These are phyloP conservation scores for Hydropotes inermis DNA, from an alignment of 2,113 vertebrate species.

Conservation along the genomic window DNA sequence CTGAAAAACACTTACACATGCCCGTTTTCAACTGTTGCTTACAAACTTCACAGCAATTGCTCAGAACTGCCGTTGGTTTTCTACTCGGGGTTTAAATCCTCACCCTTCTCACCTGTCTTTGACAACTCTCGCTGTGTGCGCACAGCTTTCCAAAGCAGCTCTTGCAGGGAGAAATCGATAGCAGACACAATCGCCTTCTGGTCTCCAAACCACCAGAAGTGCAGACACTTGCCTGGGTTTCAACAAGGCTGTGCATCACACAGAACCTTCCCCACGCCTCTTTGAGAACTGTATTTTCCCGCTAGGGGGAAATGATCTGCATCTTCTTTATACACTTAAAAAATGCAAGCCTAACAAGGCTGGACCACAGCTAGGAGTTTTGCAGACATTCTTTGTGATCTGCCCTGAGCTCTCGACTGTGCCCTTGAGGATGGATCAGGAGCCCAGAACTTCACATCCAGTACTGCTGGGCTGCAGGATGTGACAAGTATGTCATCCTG, in stretches of 20 bases:
- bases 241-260: too few relatives aligned
- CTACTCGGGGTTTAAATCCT: not conserved
- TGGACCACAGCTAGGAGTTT: not conserved
- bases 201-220: not conserved
- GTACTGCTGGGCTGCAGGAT: not conserved
- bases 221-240: accelerated
- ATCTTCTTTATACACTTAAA: not conserved
- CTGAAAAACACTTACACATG: not conserved
- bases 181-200: not conserved
- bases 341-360: not conserved
- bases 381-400: too few relatives aligned
- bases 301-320: accelerated
- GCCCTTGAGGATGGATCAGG: not conserved
- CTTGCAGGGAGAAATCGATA: not conserved
- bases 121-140: accelerated
- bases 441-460: accelerated
- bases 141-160: not conserved
- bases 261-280: not conserved
- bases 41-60: not conserved
- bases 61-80: not conserved
- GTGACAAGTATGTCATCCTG: not conserved
- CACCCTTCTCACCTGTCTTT: not conserved
- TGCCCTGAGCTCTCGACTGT: accelerated
- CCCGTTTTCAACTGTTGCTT: not conserved
- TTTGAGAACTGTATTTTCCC: not conserved